Evolutionary conservation across 2,113 vertebrate species (phyloP).

Genomic region (Vireo altiloquus): DNA sequence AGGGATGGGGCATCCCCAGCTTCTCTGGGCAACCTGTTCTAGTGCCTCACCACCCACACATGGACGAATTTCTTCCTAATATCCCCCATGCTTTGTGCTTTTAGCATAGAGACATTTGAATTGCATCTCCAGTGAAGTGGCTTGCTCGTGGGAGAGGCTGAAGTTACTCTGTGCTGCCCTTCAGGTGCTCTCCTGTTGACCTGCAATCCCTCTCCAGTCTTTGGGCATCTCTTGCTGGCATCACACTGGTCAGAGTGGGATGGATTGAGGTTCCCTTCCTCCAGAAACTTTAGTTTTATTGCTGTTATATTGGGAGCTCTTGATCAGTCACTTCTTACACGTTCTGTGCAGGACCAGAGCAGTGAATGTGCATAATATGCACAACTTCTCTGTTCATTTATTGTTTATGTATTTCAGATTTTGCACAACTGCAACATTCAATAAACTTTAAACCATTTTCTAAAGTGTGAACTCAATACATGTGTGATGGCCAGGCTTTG

Average conservation of each 20-base stretch:
- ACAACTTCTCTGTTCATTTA: neutral
- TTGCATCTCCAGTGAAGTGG: neutral
- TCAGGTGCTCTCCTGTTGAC: neutral
- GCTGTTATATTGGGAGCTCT: neutral
- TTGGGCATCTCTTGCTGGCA: neutral
- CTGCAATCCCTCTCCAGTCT: neutral
- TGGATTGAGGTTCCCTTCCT: neutral
- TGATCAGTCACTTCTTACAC: neutral
- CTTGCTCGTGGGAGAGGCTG: neutral
- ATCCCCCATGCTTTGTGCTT: neutral
- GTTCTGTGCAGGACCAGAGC: neutral
- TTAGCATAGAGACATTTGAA: neutral
- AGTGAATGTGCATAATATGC: neutral
- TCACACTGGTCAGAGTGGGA: neutral
- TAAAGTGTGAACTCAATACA: fast-evolving
- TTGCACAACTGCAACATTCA: neutral
- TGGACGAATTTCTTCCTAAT: neutral
- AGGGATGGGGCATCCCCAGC: neutral
- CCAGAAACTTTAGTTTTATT: neutral
- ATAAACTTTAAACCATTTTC: neutral
- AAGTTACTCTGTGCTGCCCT: neutral
- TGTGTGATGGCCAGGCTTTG: neutral
- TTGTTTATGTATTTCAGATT: neutral
- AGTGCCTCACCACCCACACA: neutral
- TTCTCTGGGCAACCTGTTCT: neutral